These are phyloP conservation scores for Sebastolobus altivelis DNA, from an alignment of 2,797 vertebrate genomes.

Conservation along the genomic window DNA sequence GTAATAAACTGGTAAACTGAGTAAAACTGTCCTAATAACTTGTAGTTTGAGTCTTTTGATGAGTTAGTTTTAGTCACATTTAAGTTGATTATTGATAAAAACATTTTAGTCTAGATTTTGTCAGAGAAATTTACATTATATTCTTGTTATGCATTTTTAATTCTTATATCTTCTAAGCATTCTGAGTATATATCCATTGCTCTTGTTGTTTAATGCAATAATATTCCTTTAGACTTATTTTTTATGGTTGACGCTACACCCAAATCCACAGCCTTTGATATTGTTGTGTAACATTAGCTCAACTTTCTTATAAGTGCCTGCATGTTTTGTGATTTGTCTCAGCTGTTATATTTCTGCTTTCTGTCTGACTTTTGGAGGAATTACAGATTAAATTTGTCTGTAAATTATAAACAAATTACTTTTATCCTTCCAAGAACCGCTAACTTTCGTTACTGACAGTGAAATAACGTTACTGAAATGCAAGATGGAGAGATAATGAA, in stretches of 20 bases:
- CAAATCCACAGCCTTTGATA: background rate
- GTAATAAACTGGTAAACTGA: background rate
- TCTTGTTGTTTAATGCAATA: background rate
- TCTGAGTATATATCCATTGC: background rate
- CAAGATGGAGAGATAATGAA: background rate
- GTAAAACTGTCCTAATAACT: background rate
- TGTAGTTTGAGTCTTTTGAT: background rate
- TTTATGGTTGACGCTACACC: background rate
- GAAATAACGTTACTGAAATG: background rate
- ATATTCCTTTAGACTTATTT: background rate
- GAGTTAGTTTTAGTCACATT: background rate
- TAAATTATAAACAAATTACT: background rate
- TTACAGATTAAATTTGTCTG: background rate
- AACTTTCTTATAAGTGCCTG: background rate
- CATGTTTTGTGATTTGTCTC: background rate
- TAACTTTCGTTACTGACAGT: background rate
- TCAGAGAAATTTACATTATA: background rate
- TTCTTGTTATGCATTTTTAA: background rate
- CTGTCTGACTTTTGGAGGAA: background rate
- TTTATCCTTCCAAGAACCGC: background rate
- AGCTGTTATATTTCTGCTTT: background rate
- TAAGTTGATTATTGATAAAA: background rate
- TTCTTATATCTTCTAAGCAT: background rate
- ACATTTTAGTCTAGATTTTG: background rate
- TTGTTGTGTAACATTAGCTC: background rate